Conservation (phyloP, 2,797 vertebrate species). For the Sarcoramphus papa region DNA sequence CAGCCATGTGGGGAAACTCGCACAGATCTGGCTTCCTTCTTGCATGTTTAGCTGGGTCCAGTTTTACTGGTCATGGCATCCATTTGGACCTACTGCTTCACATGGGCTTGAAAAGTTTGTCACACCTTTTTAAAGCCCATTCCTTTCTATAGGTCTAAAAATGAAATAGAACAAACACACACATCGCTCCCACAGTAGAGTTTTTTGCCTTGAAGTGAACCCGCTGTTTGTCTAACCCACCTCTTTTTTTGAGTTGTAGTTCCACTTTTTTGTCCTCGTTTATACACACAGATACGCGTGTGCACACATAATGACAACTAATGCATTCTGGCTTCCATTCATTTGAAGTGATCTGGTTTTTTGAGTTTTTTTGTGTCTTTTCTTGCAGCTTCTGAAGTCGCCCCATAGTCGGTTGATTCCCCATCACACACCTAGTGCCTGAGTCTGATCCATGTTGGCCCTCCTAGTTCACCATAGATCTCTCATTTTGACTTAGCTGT, state of each 20-base stretch:
- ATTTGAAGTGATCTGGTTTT: conserved; percentile 12
- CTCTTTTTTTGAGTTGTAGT: conserved; percentile 39
- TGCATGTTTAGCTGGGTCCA: conserved; percentile 37
- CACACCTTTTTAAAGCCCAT: background rate
- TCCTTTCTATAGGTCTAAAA: background rate
- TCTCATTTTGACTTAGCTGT: conserved; percentile 32
- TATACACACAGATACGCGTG: background rate
- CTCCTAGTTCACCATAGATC: conserved; percentile 21
- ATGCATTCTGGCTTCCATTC: conserved; percentile 38
- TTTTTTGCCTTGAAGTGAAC: conserved; percentile 40
- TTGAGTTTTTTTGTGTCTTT: conserved; percentile 38
- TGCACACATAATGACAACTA: conserved; percentile 42
- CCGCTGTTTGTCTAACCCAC: conserved; percentile 56
- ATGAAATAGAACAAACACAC: background rate
- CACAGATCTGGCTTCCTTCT: background rate
- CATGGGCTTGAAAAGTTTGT: background rate
- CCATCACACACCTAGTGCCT: conserved; percentile 58
- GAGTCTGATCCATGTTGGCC: conserved; percentile 31
- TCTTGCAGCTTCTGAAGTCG: conserved; percentile 66
- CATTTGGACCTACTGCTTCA: conserved; percentile 16
- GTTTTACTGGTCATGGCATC: background rate
- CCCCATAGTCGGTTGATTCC: conserved; percentile 22
- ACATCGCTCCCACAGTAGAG: background rate
- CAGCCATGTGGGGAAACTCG: background rate
- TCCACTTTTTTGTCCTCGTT: conserved; percentile 38